Percentiles rank a stretch among this genome's conserved stretches.
phyloP scores from a whole-genome alignment of 2,113 vertebrate species.

The Pomatorhinus ruficollis region DNA sequence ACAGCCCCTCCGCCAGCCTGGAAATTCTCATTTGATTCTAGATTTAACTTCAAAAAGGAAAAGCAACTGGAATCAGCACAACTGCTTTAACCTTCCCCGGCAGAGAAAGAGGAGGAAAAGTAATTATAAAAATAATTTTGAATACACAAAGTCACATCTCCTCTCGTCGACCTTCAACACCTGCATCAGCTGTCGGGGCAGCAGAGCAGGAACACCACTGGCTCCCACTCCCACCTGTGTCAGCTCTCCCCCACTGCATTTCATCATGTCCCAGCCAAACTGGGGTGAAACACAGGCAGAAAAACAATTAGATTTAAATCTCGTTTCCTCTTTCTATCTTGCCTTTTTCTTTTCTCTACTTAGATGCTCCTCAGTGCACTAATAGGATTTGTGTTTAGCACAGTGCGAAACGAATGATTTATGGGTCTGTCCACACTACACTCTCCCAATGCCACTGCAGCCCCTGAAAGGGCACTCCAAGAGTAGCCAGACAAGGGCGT shows the following conservation, averaged over 20 bases:
- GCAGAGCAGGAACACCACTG: rapidly evolving
- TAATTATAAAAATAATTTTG: background rate
- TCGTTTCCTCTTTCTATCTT: conserved; percentile 22
- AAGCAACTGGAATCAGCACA: background rate
- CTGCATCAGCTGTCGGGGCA: rapidly evolving
- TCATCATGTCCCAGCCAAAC: background rate
- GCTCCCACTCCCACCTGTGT: background rate
- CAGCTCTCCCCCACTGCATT: background rate
- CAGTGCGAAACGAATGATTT: conserved; percentile 42
- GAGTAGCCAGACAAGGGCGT: conserved; percentile 24
- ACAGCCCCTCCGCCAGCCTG: background rate
- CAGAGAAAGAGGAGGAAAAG: background rate
- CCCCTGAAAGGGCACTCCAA: conserved; percentile 44
- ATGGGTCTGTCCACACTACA: background rate
- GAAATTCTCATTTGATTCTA: conserved; percentile 5
- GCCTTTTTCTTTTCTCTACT: background rate
- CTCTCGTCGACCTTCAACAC: background rate
- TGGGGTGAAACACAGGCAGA: background rate
- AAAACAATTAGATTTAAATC: conserved; percentile 60
- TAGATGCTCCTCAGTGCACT: conserved; percentile 29
- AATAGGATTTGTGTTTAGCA: conserved; percentile 40
- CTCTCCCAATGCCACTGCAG: conserved; percentile 22
- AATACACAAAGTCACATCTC: background rate
- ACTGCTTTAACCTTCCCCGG: conserved; percentile 6
- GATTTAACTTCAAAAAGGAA: conserved; percentile 27